phyloP scores from a whole-genome alignment of 1,140 invertebrate genomes.

The Drosophila takahashii region DNA sequence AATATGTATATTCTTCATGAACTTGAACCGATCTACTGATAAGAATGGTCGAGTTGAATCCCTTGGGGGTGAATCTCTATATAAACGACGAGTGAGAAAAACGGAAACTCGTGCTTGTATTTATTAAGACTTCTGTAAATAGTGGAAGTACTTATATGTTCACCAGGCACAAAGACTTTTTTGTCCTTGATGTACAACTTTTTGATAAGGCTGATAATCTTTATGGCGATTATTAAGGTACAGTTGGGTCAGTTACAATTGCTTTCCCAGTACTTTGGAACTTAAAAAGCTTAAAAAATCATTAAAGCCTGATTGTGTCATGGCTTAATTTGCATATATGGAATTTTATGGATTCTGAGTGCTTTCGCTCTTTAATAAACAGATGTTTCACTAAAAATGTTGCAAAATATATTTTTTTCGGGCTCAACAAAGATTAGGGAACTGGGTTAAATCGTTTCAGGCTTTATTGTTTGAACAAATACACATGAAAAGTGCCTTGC shows the following conservation, averaged over 20 bases:
- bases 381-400: slow-evolving; percentile 30
- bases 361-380: slow-evolving; percentile 36
- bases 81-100: background rate
- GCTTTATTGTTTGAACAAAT: slow-evolving; percentile 32
- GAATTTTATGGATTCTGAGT: slow-evolving; percentile 4
- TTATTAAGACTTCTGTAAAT: background rate
- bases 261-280: background rate
- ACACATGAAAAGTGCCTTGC: slow-evolving; percentile 1
- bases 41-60: background rate
- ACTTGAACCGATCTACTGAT: slow-evolving; percentile 38
- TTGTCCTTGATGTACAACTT: background rate
- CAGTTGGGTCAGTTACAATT: background rate
- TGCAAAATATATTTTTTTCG: background rate
- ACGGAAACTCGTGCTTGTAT: background rate
- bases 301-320: slow-evolving; percentile 25
- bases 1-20: slow-evolving; percentile 11
- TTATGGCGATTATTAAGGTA: background rate
- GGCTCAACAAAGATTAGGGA: background rate
- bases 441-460: slow-evolving; percentile 22
- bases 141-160: slow-evolving; percentile 7
- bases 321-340: slow-evolving; percentile 16
- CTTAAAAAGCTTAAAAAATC: slow-evolving; percentile 19
- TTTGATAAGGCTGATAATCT: slow-evolving; percentile 20
- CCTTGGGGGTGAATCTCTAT: slow-evolving; percentile 3
- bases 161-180: background rate